Base-by-base conservation (phyloP, 2,888 invertebrate genomes). In the Acleris cristana region DNA sequence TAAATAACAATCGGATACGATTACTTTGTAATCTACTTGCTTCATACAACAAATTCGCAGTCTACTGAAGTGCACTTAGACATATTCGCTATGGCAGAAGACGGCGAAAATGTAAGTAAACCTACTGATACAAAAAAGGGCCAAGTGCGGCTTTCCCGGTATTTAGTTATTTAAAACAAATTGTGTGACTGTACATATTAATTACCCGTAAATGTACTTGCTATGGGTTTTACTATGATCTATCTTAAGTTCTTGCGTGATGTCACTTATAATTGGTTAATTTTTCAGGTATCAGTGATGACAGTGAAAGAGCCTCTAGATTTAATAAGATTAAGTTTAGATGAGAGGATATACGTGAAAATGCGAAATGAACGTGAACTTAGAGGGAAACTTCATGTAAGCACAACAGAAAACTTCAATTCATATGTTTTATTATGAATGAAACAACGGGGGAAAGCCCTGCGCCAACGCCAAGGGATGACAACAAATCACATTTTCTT, bases 321-420 rank as follows among this genome's bases (percentile, higher is more conserved):
- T 93, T 94, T 99, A 60, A 98, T 99, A 72, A 95, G 99, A 70
- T 94, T 99, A 14, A 99, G 99, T 92, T 94, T 99, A 75, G 99
- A 99, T 91, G 99, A 99, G 87, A 95, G 98, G 79, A 99, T 99
- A 81, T 99, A 99, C 80, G 99, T 99, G 0, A 99, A 99, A 94
- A 99, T 99, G 99, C 95, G 99, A 64, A 99, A 99, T 86, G 99
- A 99, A 84, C 94, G 99, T 66, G 99, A 99, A 92, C 93, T 99
- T n/a, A 93, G 97, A 69, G 99, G 99, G 7, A 95, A 98, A 80
- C 92, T 99, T 64, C 99, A 99, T 91, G 98, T 98, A 94, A 94
- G 95, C 87, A 19, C 51, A 48, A n/a, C 5, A 48, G 4, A 7
- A 40, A 40, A 14, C 14, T 40, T 34, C 3, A 34, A 34, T 26